Conservation (phyloP, 2,888 invertebrate species). For the Acrobasis suavella region DNA sequence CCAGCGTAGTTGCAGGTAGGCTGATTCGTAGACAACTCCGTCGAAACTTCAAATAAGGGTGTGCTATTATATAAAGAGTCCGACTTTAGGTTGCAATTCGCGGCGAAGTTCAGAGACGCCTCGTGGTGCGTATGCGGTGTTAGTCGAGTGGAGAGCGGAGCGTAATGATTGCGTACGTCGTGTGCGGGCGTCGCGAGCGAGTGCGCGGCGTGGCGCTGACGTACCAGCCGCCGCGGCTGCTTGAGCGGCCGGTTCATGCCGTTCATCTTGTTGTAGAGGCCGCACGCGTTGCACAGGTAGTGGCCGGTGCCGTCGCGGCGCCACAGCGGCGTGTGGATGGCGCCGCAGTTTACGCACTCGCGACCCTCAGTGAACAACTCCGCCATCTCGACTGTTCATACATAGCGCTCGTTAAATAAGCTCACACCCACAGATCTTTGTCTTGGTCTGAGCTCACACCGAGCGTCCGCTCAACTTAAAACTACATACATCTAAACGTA, state of each 20-base stretch:
- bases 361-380: slow-evolving; percentile 95
- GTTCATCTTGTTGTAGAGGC: slow-evolving; percentile 99
- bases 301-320: slow-evolving; percentile 99
- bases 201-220: slow-evolving; percentile 81
- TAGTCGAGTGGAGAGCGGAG: slow-evolving; percentile 32
- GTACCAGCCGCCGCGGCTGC: slow-evolving; percentile 98
- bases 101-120: slow-evolving; percentile 27
- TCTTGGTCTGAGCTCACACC: slow-evolving; percentile 7
- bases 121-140: slow-evolving; percentile 37
- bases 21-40: slow-evolving; percentile 1
- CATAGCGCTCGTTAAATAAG: slow-evolving; percentile 43
- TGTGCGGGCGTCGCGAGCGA: slow-evolving; percentile 61
- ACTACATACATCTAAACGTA: not conserved
- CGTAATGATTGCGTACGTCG: slow-evolving; percentile 58
- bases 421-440: no score
- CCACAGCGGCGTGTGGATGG: slow-evolving; percentile 98
- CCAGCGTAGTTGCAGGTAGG: not conserved
- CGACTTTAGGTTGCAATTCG: no score
- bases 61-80: no score
- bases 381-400: slow-evolving; percentile 83
- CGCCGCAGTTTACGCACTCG: slow-evolving; percentile 99
- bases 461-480: slow-evolving; percentile 34
- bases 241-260: slow-evolving; percentile 98
- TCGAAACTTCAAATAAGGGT: not conserved
- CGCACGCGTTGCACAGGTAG: slow-evolving; percentile 99